Conservation (phyloP, 2,888 invertebrate genomes). For the Rhabditoides inermis region DNA sequence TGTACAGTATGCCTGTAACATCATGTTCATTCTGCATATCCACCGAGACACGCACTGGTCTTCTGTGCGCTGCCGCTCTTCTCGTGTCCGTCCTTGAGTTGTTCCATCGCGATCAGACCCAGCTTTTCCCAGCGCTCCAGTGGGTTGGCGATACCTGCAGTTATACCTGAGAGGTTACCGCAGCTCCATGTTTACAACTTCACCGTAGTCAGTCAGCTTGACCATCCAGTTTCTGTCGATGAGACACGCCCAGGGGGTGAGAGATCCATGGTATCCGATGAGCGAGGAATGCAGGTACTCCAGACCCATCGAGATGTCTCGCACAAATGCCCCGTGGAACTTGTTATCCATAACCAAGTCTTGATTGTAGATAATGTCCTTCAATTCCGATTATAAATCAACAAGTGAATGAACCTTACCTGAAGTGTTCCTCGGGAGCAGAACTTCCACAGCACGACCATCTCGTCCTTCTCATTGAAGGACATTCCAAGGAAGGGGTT, state of each 20-base stretch:
- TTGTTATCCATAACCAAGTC: constrained; percentile 90
- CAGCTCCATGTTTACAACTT: neutral
- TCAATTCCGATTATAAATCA: neutral
- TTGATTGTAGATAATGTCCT: constrained; percentile 94
- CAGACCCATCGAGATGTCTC: constrained; percentile 71
- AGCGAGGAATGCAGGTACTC: constrained; percentile 41
- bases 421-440: constrained; percentile 48
- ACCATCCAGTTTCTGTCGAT: constrained; percentile 51
- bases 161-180: neutral
- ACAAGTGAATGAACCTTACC: neutral
- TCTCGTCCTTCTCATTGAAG: constrained; percentile 50
- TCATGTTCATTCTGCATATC: neutral
- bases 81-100: constrained; percentile 42
- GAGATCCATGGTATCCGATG: constrained; percentile 44
- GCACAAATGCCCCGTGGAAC: constrained; percentile 88
- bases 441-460: constrained; percentile 48
- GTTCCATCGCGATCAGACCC: constrained; percentile 36
- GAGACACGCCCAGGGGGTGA: constrained; percentile 47
- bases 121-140: constrained; percentile 47
- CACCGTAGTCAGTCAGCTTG: constrained; percentile 46
- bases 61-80: constrained; percentile 39
- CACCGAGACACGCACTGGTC: constrained; percentile 18
- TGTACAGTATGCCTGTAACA: constrained; percentile 30
- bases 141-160: constrained; percentile 42
- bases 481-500: constrained; percentile 82